A percentile compares a stretch with the other conserved stretches of the same genome.
phyloP scores from a whole-genome alignment of 2,113 vertebrate species.

The Eublepharis macularius region DNA sequence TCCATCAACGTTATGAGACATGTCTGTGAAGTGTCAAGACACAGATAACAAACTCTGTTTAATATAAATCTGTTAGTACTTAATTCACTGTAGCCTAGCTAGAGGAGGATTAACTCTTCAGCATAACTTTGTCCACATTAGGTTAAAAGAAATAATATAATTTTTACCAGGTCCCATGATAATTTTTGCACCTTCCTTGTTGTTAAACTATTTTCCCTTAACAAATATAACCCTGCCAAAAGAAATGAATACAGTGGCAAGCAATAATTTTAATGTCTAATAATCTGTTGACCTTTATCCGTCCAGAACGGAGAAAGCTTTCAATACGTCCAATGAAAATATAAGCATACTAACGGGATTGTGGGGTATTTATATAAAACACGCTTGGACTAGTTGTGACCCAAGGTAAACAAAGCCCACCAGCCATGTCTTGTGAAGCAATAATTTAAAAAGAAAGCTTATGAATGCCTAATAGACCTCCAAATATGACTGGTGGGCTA shows the following conservation, averaged over 20 bases:
- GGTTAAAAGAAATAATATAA: neutral
- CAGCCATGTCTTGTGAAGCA: neutral
- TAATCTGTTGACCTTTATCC: slow-evolving; percentile 24
- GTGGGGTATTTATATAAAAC: neutral
- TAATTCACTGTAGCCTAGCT: neutral
- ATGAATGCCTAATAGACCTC: neutral
- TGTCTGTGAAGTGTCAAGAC: neutral
- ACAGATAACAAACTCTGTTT: neutral
- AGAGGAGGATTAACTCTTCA: slow-evolving; percentile 25
- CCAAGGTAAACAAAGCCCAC: neutral
- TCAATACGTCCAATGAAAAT: neutral
- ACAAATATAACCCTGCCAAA: neutral
- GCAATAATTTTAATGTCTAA: slow-evolving; percentile 27
- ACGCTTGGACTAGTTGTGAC: neutral
- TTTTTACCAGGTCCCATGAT: neutral
- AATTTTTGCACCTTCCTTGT: neutral
- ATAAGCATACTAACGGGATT: neutral
- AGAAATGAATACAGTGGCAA: slow-evolving; percentile 21
- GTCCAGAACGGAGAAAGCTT: slow-evolving; percentile 42
- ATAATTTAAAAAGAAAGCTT: neutral
- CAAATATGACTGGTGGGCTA: neutral
- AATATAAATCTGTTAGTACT: neutral
- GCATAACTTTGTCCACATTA: neutral
- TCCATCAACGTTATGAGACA: neutral
- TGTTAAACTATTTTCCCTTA: slow-evolving; percentile 15